Conservation (phyloP, 1,140 invertebrate genomes). For the Drosophila pallidifrons region DNA sequence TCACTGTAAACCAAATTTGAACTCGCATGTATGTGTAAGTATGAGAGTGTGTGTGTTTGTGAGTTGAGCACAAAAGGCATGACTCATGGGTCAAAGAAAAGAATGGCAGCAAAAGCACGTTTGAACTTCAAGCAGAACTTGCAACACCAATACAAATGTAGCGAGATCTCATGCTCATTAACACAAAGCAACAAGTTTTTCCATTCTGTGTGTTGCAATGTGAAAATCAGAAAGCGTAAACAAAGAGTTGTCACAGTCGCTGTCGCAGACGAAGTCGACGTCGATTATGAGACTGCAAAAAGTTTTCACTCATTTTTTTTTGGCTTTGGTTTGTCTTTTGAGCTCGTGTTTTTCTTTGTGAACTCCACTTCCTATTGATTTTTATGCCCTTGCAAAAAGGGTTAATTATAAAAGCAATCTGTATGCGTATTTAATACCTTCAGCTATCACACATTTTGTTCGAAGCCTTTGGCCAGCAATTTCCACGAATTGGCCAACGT, state of each 20-base stretch:
- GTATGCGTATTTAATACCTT: conserved; percentile 88
- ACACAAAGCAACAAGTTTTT: conserved; percentile 62
- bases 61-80: conserved; percentile 16
- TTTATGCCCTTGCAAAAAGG: conserved; percentile 23
- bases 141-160: conserved; percentile 25
- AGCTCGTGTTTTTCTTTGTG: background rate
- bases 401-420: conserved; percentile 1
- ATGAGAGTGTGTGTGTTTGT: background rate
- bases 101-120: conserved; percentile 25
- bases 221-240: conserved; percentile 68
- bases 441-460: conserved; percentile 95
- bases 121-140: conserved; percentile 34
- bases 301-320: background rate
- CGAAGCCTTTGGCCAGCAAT: conserved; percentile 94
- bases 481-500: conserved; percentile 95
- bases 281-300: background rate
- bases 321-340: background rate
- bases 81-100: conserved; percentile 61
- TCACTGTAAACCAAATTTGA: background rate
- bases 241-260: conserved; percentile 29
- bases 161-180: conserved; percentile 26
- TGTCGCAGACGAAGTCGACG: background rate
- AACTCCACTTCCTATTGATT: conserved; percentile 64
- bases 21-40: conserved; percentile 7
- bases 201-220: conserved; percentile 31